These are phyloP conservation scores for Lamellibrachia satsuma DNA, from an alignment of 2,888 invertebrate species.

Conservation along the genomic window DNA sequence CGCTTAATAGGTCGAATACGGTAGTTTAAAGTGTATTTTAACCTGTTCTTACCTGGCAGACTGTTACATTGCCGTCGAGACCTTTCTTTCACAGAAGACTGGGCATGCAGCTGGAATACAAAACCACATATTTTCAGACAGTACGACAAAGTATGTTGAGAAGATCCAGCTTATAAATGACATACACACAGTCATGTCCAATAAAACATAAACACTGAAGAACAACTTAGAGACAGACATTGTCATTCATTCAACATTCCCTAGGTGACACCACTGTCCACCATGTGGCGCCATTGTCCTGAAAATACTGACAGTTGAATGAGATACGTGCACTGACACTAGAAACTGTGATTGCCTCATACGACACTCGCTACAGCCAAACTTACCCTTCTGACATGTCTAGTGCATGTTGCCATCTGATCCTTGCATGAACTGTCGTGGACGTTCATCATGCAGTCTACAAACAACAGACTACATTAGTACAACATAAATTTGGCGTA, in stretches of 20 bases:
- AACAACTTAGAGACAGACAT: too few relatives aligned
- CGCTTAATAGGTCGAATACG: not conserved
- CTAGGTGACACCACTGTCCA: too few relatives aligned
- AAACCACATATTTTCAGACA: not conserved
- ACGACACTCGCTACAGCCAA: not conserved
- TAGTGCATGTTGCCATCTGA: constrained; percentile 79
- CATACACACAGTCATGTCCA: too few relatives aligned
- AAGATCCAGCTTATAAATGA: too few relatives aligned
- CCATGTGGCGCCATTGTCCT: too few relatives aligned
- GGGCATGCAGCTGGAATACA: not conserved
- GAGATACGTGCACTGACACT: too few relatives aligned
- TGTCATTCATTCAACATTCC: too few relatives aligned
- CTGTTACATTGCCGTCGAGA: not conserved
- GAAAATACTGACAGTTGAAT: too few relatives aligned
- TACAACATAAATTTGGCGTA: not conserved
- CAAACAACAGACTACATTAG: constrained; percentile 31
- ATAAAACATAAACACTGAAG: too few relatives aligned
- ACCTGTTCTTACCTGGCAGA: not conserved
- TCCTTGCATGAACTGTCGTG: constrained; percentile 90
- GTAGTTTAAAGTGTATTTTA: not conserved
- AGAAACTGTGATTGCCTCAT: not conserved
- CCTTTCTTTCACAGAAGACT: not conserved
- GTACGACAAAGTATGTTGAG: too few relatives aligned
- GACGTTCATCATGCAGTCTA: constrained; percentile 86
- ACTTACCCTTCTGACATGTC: not conserved